phyloP scores from a whole-genome alignment of 2,797 vertebrate species.

The Chrosomus eos region DNA sequence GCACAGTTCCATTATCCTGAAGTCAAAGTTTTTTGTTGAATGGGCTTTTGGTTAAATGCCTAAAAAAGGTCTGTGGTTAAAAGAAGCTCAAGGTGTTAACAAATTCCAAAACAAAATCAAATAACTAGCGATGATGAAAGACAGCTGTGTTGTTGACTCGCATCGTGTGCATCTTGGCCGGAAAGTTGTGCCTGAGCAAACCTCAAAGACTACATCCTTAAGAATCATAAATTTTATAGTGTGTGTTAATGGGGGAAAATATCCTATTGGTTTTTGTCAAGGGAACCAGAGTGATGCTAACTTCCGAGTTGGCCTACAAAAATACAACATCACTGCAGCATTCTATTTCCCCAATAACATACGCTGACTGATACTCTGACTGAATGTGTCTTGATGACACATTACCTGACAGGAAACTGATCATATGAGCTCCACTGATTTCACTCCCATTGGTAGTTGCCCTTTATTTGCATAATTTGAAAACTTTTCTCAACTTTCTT shows the following conservation, averaged over 20 bases:
- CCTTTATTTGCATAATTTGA: not conserved
- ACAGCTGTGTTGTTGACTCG: no score
- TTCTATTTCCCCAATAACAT: not conserved
- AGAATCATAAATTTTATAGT: no score
- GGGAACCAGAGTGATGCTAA: not conserved
- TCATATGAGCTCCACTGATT: not conserved
- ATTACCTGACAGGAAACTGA: not conserved
- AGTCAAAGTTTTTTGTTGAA: not conserved
- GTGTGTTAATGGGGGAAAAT: no score
- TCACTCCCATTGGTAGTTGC: not conserved
- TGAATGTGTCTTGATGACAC: not conserved
- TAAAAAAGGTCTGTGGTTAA: no score
- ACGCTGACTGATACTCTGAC: not conserved
- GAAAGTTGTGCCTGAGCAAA: not conserved
- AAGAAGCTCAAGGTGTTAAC: no score
- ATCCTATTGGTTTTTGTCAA: not conserved
- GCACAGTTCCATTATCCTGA: not conserved
- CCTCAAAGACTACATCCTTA: not conserved
- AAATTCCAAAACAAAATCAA: no score
- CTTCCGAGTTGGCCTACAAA: not conserved
- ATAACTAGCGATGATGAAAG: no score
- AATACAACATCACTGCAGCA: not conserved
- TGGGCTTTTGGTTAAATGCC: not conserved
- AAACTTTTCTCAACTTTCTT: not conserved
- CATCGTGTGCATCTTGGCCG: no score